Percentiles rank a stretch among this genome's conserved stretches.
phyloP scores from a whole-genome alignment of 2,888 invertebrate genomes.

The Megaustenia siamemsis region DNA sequence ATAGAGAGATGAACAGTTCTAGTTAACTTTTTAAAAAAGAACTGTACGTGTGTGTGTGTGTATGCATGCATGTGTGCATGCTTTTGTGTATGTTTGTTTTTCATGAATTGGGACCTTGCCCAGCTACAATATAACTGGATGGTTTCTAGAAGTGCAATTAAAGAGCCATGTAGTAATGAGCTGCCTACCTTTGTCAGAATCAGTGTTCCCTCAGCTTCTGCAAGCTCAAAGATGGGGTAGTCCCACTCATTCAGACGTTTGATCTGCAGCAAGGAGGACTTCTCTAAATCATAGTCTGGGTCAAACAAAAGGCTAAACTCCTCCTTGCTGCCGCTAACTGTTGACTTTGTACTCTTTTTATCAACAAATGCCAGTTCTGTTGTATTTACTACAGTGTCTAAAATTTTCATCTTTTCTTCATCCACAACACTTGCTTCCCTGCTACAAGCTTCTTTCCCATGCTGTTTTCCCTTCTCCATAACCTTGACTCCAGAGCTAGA shows the following conservation, averaged over 20 bases:
- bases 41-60: too few relatives aligned
- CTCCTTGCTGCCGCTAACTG: conserved; percentile 21
- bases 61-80: too few relatives aligned
- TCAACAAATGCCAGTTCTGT: conserved; percentile 36
- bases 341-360: background rate
- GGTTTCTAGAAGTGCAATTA: too few relatives aligned
- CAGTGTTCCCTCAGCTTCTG: conserved; percentile 79
- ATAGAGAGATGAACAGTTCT: too few relatives aligned
- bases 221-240: conserved; percentile 83
- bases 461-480: conserved; percentile 26
- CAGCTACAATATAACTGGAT: too few relatives aligned
- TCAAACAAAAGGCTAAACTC: conserved; percentile 31
- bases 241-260: conserved; percentile 82
- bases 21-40: too few relatives aligned
- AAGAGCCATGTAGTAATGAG: too few relatives aligned
- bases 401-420: too few relatives aligned
- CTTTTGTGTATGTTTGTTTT: too few relatives aligned
- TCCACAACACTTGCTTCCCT: conserved; percentile 55
- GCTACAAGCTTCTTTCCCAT: conserved; percentile 63
- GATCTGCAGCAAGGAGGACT: conserved; percentile 69
- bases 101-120: too few relatives aligned
- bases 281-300: conserved; percentile 66
- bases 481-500: conserved; percentile 37
- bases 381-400: too few relatives aligned
- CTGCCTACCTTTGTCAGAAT: conserved; percentile 81